Conservation (phyloP, 2,113 vertebrate genomes). For the Grammomys surdaster region DNA sequence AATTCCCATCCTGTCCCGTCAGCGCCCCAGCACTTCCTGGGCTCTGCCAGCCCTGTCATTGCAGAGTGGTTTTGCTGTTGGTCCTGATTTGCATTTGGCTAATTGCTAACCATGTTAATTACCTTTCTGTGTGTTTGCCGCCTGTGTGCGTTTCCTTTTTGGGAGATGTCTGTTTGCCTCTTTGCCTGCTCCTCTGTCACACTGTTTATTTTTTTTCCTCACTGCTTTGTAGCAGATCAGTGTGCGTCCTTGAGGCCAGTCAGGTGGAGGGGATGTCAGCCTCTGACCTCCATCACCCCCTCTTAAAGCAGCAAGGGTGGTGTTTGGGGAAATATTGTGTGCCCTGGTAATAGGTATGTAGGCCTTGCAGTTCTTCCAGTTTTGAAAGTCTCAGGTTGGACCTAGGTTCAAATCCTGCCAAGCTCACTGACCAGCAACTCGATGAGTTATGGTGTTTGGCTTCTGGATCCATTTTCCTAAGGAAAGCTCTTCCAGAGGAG, state of each 20-base stretch:
- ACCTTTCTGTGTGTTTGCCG: conserved; percentile 6
- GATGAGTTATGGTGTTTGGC: not conserved
- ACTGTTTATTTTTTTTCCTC: not conserved
- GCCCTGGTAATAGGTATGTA: not conserved
- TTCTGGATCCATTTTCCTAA: not conserved
- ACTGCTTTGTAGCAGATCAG: not conserved
- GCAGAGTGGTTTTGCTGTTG: not conserved
- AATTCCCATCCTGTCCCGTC: not conserved
- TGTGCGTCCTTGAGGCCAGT: not conserved
- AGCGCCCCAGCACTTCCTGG: not conserved
- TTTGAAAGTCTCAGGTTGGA: not conserved
- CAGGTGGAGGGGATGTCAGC: not conserved
- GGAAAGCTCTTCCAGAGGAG: not conserved
- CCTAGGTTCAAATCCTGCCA: not conserved
- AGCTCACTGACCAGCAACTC: not conserved
- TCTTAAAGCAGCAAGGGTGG: too few species aligned
- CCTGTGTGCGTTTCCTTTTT: conserved; percentile 3
- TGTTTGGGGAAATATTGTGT: not conserved
- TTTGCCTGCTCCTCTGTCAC: not conserved
- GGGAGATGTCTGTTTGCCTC: conserved; percentile 1
- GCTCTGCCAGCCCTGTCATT: not conserved
- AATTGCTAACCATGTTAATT: conserved; percentile 35
- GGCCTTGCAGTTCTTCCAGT: not conserved
- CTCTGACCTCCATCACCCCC: not conserved
- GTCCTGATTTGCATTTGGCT: conserved; percentile 60